phyloP scores from a whole-genome alignment of 2,113 vertebrate genomes.

The Pygathrix nemaeus region DNA sequence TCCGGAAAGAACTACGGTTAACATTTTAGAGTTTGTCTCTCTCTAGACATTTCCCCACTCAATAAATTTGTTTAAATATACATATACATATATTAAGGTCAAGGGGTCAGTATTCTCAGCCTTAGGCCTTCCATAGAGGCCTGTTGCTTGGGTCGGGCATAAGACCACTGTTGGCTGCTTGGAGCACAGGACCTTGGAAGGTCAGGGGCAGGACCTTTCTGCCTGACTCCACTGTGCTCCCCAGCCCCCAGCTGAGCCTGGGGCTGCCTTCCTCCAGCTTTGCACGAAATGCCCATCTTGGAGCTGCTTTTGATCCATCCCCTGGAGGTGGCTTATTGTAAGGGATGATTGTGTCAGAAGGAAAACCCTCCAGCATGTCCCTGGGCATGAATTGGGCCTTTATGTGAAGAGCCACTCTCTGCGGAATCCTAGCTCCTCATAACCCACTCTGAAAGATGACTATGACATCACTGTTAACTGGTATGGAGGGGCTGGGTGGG shows the following conservation, averaged over 20 bases:
- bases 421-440: neutral
- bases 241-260: neutral
- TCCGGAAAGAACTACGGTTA: neutral
- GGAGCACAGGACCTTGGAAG: neutral
- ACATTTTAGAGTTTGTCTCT: neutral
- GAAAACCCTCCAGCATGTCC: neutral
- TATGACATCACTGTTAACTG: neutral
- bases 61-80: neutral
- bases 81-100: neutral
- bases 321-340: neutral
- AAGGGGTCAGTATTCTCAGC: neutral
- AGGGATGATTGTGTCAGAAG: neutral
- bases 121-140: neutral
- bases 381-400: slow-evolving; percentile 35
- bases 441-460: neutral
- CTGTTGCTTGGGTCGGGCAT: neutral
- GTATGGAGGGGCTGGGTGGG: neutral
- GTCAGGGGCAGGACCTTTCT: neutral
- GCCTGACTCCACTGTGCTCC: neutral
- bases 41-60: neutral
- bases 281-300: neutral
- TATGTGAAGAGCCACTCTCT: neutral
- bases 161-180: neutral
- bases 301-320: neutral
- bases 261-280: neutral